Percentiles rank a stretch among this genome's conserved stretches.
phyloP scores from a whole-genome alignment of 2,797 vertebrate genomes.

The Coregonus suidteri region DNA sequence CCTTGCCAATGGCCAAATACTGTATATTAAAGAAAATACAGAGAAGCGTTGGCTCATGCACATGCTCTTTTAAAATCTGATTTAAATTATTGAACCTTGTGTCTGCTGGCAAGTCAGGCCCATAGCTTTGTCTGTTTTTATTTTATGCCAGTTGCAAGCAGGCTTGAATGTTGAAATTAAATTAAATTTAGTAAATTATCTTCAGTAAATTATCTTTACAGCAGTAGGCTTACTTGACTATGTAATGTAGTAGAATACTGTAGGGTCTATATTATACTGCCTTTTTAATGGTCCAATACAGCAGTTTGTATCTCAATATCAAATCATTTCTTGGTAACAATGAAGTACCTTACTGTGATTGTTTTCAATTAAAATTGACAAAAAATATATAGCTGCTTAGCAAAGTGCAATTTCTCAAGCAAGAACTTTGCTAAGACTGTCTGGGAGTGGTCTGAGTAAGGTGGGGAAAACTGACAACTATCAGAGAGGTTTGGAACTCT shows the following conservation, averaged over 20 bases:
- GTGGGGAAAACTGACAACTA: too few relatives aligned
- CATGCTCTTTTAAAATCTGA: constrained; percentile 47
- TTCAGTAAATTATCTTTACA: neutral
- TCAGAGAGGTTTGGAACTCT: too few relatives aligned
- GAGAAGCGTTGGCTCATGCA: constrained; percentile 16
- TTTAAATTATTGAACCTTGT: constrained; percentile 45
- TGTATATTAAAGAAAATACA: constrained; percentile 21
- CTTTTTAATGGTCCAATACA: neutral
- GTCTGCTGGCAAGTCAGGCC: constrained; percentile 34
- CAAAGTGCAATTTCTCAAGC: too few relatives aligned
- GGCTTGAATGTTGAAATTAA: neutral
- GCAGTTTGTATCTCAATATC: too few relatives aligned
- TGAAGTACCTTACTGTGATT: too few relatives aligned
- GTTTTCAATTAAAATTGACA: too few relatives aligned
- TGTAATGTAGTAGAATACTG: neutral
- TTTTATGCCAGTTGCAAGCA: constrained; percentile 14
- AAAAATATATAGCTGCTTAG: too few relatives aligned
- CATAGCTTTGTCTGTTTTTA: constrained; percentile 37
- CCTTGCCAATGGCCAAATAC: constrained; percentile 39
- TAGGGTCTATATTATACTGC: neutral
- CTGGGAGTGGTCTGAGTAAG: too few relatives aligned
- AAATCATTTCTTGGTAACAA: too few relatives aligned
- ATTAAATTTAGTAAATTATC: neutral
- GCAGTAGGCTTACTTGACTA: neutral
- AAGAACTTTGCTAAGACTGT: too few relatives aligned